Evolutionary conservation across 1,140 invertebrate species (phyloP).

Genomic region (Drosophila azteca): DNA sequence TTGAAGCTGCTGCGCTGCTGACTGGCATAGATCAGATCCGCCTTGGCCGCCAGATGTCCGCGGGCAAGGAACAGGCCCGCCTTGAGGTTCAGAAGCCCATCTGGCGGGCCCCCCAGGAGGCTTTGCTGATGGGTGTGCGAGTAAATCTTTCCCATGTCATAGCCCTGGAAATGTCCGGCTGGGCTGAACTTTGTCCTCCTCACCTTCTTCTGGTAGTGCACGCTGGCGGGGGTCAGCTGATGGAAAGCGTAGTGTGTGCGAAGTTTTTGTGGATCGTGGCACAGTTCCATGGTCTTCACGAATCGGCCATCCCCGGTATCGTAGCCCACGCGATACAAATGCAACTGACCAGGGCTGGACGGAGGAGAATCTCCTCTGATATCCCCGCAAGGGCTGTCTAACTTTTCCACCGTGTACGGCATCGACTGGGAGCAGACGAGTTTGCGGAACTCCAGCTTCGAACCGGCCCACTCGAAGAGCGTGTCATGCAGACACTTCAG

Average conservation of each 20-base stretch:
- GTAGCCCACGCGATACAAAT: constrained; percentile 45
- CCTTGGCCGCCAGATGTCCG: constrained; percentile 88
- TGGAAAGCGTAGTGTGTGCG: constrained; percentile 61
- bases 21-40: constrained; percentile 87
- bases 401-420: constrained; percentile 50
- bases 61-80: constrained; percentile 57
- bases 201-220: constrained; percentile 62
- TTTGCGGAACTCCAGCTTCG: constrained; percentile 54
- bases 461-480: constrained; percentile 52
- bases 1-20: constrained; percentile 87
- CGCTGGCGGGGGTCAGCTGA: constrained; percentile 56
- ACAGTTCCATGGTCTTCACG: constrained; percentile 67
- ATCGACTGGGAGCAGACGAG: constrained; percentile 50
- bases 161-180: constrained; percentile 57
- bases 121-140: constrained; percentile 25
- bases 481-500: constrained; percentile 59
- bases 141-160: constrained; percentile 68
- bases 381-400: constrained; percentile 41
- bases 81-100: constrained; percentile 37
- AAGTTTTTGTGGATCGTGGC: constrained; percentile 55
- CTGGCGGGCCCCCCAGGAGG: not conserved
- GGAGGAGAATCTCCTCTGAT: too few relatives aligned
- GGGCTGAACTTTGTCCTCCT: constrained; percentile 64
- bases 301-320: constrained; percentile 56
- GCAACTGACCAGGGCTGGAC: not conserved